Conservation (phyloP, 1,140 invertebrate species). For the Bombyx mandarina region DNA sequence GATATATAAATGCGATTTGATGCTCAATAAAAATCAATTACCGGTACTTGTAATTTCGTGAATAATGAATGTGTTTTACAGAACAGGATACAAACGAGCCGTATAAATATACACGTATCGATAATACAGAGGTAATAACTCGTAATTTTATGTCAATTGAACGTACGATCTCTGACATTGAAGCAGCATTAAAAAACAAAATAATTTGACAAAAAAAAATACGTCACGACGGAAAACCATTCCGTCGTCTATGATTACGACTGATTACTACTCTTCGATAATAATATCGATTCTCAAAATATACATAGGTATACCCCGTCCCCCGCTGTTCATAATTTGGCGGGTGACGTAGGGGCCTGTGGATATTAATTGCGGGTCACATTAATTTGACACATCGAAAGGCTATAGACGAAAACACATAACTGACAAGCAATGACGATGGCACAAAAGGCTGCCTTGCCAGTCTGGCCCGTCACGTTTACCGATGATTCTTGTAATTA, state of each 20-base stretch:
- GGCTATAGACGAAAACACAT: slow-evolving; percentile 45
- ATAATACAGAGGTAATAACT: slow-evolving; percentile 18
- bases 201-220: slow-evolving; percentile 43
- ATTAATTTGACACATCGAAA: slow-evolving; percentile 23
- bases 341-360: slow-evolving; percentile 12
- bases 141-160: slow-evolving; percentile 52
- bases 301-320: slow-evolving; percentile 18
- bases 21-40: too few relatives aligned
- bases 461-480: slow-evolving; percentile 30
- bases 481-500: slow-evolving; percentile 1
- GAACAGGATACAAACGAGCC: slow-evolving; percentile 7
- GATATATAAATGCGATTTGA: too few relatives aligned
- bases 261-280: slow-evolving; percentile 59
- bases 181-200: slow-evolving; percentile 33
- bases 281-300: slow-evolving; percentile 28
- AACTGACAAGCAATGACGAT: slow-evolving; percentile 51
- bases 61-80: background rate
- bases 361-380: slow-evolving; percentile 10
- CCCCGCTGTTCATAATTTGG: slow-evolving; percentile 1
- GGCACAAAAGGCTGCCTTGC: slow-evolving; percentile 64
- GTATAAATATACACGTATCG: background rate
- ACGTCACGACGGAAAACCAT: slow-evolving; percentile 37
- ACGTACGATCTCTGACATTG: slow-evolving; percentile 49
- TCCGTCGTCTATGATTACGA: slow-evolving; percentile 49
- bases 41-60: too few relatives aligned